A percentile compares a stretch with the other conserved stretches of the same genome.
These are phyloP conservation scores for Macrotrachela quadricornifera DNA, from an alignment of 1,140 invertebrate species.

Conservation along the genomic window DNA sequence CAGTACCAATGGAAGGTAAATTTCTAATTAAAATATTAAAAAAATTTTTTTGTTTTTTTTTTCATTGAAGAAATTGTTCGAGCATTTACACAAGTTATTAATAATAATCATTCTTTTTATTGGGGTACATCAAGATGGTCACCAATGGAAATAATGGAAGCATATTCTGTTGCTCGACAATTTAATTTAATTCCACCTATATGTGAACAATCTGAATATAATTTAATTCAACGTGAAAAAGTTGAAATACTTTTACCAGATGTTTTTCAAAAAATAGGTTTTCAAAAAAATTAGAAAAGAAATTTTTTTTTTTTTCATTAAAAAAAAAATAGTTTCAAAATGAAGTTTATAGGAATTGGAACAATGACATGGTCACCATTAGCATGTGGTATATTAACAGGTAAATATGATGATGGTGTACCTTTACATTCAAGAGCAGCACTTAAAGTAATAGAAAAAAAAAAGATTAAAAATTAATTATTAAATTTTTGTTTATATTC, in stretches of 20 bases:
- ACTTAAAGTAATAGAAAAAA: conserved; percentile 40
- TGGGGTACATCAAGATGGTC: conserved; percentile 31
- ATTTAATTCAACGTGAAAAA: conserved; percentile 83
- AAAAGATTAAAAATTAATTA: neutral
- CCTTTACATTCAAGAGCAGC: conserved; percentile 56
- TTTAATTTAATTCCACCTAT: conserved; percentile 88
- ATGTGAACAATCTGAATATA: conserved; percentile 81
- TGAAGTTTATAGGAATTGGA: conserved; percentile 44
- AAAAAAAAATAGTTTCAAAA: too few relatives aligned
- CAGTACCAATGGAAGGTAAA: conserved; percentile 90
- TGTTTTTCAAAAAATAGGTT: conserved; percentile 80
- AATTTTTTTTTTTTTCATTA: neutral
- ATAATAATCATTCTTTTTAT: conserved; percentile 29
- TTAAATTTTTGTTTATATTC: conserved; percentile 3
- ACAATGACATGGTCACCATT: conserved; percentile 67
- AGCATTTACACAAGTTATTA: conserved; percentile 28
- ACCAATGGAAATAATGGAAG: conserved; percentile 39
- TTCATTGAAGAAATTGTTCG: conserved; percentile 22
- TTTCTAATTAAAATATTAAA: too few relatives aligned
- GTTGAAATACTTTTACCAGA: conserved; percentile 83
- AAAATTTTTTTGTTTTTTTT: neutral
- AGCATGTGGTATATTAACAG: conserved; percentile 56
- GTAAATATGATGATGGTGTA: conserved; percentile 52
- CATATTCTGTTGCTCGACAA: conserved; percentile 77
- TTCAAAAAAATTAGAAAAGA: neutral